Percentiles rank a stretch among this genome's conserved stretches.
Evolutionary conservation across 1,140 invertebrate species (phyloP).

Genomic region (Ceratina australensis): DNA sequence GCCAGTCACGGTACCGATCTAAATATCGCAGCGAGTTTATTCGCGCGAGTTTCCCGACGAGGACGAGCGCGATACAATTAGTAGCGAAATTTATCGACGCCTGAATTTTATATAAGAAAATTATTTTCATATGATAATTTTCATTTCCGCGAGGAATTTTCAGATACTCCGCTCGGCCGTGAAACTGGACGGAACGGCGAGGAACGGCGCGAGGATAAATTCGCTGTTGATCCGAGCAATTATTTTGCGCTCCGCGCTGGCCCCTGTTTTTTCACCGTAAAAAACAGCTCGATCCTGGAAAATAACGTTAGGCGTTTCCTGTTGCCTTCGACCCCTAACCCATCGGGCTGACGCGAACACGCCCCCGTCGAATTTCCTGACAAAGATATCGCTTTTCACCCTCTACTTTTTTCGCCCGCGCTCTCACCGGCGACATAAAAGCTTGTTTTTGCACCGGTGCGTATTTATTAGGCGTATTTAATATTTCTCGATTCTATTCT

Average conservation of each 20-base stretch:
- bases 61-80: too few relatives aligned
- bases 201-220: slow-evolving; percentile 1
- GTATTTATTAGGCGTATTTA: too few relatives aligned
- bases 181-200: neutral
- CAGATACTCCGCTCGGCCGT: neutral
- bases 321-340: neutral
- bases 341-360: neutral
- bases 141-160: too few relatives aligned
- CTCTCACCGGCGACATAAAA: neutral
- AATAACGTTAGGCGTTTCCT: slow-evolving; percentile 25
- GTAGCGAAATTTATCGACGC: too few relatives aligned
- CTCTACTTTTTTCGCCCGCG: neutral
- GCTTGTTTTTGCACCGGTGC: too few relatives aligned
- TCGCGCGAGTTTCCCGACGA: neutral
- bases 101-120: too few relatives aligned
- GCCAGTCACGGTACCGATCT: neutral
- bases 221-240: slow-evolving; percentile 19
- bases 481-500: too few relatives aligned
- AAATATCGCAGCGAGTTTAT: neutral
- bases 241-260: slow-evolving; percentile 3
- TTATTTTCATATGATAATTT: too few relatives aligned
- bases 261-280: neutral
- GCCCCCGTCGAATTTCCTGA: neutral
- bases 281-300: neutral
- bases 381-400: slow-evolving; percentile 9